Percentiles rank a stretch among this genome's conserved stretches.
Evolutionary conservation across 2,113 vertebrate genomes (phyloP).

Genomic region (Hippocampus mohnikei): DNA sequence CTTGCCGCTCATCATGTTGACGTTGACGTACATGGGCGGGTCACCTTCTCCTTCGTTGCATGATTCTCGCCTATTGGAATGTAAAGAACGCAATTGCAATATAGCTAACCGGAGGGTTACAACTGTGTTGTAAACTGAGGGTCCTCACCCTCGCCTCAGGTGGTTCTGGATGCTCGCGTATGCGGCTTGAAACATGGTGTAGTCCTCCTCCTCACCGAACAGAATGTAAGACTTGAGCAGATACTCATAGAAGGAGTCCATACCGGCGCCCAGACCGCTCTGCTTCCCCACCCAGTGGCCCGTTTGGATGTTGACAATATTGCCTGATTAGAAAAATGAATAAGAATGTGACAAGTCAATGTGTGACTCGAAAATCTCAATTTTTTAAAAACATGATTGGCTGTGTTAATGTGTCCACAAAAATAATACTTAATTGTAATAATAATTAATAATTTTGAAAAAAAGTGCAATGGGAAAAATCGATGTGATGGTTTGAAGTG

Average conservation of each 20-base stretch:
- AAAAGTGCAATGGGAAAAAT: too few relatives aligned
- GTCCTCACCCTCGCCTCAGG: constrained; percentile 87
- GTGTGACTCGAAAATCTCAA: not conserved
- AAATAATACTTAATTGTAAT: too few relatives aligned
- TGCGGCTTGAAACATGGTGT: constrained; percentile 89
- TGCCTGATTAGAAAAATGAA: constrained; percentile 71
- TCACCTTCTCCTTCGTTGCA: constrained; percentile 97
- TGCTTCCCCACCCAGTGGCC: constrained; percentile 96
- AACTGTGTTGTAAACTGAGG: not conserved
- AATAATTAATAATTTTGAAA: too few relatives aligned
- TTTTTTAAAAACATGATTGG: too few relatives aligned
- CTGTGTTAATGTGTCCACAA: too few relatives aligned
- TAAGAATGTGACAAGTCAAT: constrained; percentile 1
- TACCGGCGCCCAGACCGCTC: constrained; percentile 94
- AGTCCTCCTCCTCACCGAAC: constrained; percentile 93
- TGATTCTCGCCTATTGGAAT: constrained; percentile 79
- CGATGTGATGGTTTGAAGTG: too few relatives aligned
- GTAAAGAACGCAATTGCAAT: not conserved
- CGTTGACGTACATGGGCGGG: constrained; percentile 94
- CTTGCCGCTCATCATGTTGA: constrained; percentile 97
- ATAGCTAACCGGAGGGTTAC: not conserved
- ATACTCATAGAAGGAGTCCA: constrained; percentile 97
- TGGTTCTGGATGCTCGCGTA: constrained; percentile 92
- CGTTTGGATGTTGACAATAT: constrained; percentile 96
- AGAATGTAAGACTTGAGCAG: constrained; percentile 97